Conservation (phyloP, 2,888 invertebrate species). For the Dynastes tityus region DNA sequence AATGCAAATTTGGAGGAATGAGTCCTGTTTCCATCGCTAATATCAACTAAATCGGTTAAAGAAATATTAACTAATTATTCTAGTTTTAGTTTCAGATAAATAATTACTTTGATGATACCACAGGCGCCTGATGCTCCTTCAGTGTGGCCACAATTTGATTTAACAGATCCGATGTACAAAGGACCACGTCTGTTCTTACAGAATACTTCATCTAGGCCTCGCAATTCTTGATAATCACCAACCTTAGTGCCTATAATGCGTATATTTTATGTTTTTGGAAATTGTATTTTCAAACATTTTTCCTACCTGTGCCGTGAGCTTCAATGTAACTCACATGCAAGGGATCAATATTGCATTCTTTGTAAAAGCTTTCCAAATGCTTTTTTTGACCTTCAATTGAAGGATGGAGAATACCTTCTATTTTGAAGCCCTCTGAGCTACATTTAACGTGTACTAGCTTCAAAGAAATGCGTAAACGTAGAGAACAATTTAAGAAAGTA, state of each 20-base stretch:
- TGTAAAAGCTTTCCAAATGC: conserved; percentile 77
- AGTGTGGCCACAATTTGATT: conserved; percentile 95
- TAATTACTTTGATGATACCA: conserved; percentile 82
- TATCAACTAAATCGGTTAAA: too few species aligned
- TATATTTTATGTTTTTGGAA: background rate
- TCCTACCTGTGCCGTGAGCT: conserved; percentile 72
- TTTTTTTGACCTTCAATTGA: conserved; percentile 74
- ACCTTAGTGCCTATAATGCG: conserved; percentile 73
- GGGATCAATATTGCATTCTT: conserved; percentile 82
- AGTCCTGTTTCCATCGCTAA: conserved; percentile 78
- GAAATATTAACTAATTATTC: too few species aligned
- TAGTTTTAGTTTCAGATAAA: too few species aligned
- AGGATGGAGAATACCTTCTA: conserved; percentile 68
- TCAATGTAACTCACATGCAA: conserved; percentile 84
- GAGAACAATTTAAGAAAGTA: too few species aligned
- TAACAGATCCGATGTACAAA: conserved; percentile 90
- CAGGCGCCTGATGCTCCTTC: conserved; percentile 91
- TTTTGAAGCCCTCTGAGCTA: conserved; percentile 68
- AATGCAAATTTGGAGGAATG: conserved; percentile 92
- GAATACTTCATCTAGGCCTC: conserved; percentile 86
- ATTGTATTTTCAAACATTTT: background rate
- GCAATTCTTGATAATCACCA: conserved; percentile 94
- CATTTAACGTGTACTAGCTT: conserved; percentile 64
- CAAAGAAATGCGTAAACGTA: too few species aligned
- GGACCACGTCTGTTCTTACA: conserved; percentile 84